phyloP scores from a whole-genome alignment of 2,113 vertebrate genomes.

The Charadrius vociferus region DNA sequence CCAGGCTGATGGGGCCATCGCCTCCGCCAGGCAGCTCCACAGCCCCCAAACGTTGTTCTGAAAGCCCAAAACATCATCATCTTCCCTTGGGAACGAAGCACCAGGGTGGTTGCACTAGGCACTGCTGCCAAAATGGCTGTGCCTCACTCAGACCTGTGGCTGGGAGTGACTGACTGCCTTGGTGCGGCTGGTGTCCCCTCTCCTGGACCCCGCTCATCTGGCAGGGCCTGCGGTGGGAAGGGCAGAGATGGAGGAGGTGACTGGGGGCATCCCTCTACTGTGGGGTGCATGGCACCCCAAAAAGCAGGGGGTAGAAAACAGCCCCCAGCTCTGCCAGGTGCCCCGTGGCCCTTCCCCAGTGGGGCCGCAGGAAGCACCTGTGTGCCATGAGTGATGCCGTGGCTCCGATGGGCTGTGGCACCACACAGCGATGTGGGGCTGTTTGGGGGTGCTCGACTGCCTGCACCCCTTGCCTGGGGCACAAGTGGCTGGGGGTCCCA shows the following conservation, averaged over 20 bases:
- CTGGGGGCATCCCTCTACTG: background rate
- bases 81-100: rapidly evolving
- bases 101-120: rapidly evolving
- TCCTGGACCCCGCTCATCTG: rapidly evolving
- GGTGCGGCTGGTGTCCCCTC: rapidly evolving
- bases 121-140: background rate
- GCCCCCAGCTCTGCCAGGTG: background rate
- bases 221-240: no score
- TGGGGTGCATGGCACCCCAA: background rate
- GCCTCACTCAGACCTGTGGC: background rate
- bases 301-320: background rate
- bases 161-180: rapidly evolving
- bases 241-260: background rate
- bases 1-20: rapidly evolving
- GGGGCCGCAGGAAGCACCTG: rapidly evolving
- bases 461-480: rapidly evolving
- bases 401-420: rapidly evolving
- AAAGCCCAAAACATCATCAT: rapidly evolving
- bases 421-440: rapidly evolving
- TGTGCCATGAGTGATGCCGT: rapidly evolving
- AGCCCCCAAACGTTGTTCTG: rapidly evolving
- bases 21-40: background rate
- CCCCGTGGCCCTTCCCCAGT: rapidly evolving
- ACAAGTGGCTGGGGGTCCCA: rapidly evolving
- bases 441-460: rapidly evolving